phyloP scores from a whole-genome alignment of 2,888 invertebrate genomes.

The Meta bourneti region DNA sequence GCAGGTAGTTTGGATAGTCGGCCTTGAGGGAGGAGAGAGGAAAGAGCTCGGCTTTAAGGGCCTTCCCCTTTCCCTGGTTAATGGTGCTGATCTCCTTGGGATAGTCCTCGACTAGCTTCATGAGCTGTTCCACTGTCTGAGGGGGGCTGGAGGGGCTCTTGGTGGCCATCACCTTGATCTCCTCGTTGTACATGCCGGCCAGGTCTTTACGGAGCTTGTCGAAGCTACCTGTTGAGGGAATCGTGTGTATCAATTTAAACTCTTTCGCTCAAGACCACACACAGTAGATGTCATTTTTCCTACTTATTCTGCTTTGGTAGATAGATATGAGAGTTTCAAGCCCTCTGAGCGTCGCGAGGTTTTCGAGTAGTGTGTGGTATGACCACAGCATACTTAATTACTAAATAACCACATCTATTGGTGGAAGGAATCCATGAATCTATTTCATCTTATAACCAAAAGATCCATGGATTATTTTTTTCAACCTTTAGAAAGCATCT shows the following conservation, averaged over 20 bases:
- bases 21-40: slow-evolving; percentile 65
- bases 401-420: too few relatives aligned
- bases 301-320: neutral
- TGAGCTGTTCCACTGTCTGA: slow-evolving; percentile 72
- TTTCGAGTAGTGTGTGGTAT: too few relatives aligned
- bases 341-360: too few relatives aligned
- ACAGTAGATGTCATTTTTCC: too few relatives aligned
- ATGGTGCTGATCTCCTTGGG: slow-evolving; percentile 69
- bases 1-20: slow-evolving; percentile 65
- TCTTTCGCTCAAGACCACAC: neutral
- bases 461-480: too few relatives aligned
- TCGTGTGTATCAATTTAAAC: neutral
- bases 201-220: slow-evolving; percentile 71
- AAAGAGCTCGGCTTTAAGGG: slow-evolving; percentile 73
- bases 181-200: slow-evolving; percentile 71
- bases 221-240: slow-evolving; percentile 64
- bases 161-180: slow-evolving; percentile 72
- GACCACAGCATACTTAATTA: too few relatives aligned
- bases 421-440: too few relatives aligned
- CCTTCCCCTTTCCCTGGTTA: slow-evolving; percentile 67
- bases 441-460: too few relatives aligned
- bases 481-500: too few relatives aligned
- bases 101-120: slow-evolving; percentile 72
- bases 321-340: too few relatives aligned
- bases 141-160: slow-evolving; percentile 72